Evolutionary conservation across 2,113 vertebrate genomes (phyloP).

Genomic region (Hypocryptadius cinnamomeus): DNA sequence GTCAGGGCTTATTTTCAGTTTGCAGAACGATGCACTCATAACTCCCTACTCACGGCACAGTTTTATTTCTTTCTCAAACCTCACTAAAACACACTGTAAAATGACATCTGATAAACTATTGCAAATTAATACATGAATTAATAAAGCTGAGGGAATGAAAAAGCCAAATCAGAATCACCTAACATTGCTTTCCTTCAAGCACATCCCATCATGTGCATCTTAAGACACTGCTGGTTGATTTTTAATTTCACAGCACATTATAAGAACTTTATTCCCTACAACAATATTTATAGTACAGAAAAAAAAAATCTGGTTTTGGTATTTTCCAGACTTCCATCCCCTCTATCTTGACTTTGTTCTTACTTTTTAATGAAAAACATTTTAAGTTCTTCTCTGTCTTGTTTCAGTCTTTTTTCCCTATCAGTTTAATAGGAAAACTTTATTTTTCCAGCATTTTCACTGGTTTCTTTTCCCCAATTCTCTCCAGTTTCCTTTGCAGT

Average conservation of each 20-base stretch:
- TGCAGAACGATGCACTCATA: not conserved
- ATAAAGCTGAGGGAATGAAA: not conserved
- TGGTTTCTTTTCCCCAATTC: not conserved
- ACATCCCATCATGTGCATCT: not conserved
- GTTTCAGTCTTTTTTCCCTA: not conserved
- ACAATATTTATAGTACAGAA: not conserved
- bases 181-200: not conserved
- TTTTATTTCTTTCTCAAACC: not conserved
- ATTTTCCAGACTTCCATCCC: constrained; percentile 48
- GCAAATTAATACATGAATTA: not conserved
- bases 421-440: not conserved
- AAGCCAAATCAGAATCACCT: not conserved
- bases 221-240: not conserved
- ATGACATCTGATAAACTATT: not conserved
- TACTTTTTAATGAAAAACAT: constrained; percentile 17
- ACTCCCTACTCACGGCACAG: not conserved
- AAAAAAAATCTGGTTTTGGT: not conserved
- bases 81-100: not conserved
- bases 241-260: not conserved
- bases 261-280: constrained; percentile 4
- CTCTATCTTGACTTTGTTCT: constrained; percentile 36
- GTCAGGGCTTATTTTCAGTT: not conserved
- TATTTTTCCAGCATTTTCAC: not conserved
- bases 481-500: not conserved
- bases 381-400: not conserved